phyloP scores from a whole-genome alignment of 2,888 invertebrate species.

The Hypolimnas misippus region DNA sequence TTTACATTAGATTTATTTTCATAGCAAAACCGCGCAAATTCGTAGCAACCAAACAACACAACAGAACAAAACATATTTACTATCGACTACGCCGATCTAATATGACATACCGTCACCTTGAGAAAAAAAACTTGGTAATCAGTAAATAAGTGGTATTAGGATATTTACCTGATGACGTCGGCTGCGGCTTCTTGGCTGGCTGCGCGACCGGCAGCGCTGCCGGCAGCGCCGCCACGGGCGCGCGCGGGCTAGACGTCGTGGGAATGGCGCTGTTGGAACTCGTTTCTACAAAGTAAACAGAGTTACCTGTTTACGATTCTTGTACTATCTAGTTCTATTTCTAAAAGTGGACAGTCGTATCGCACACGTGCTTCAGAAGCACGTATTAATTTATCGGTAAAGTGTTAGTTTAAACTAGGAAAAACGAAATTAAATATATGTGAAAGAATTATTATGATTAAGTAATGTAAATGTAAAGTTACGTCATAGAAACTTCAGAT shows the following conservation, averaged over 20 bases:
- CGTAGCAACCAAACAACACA: no score
- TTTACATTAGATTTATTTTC: no score
- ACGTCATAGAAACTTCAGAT: no score
- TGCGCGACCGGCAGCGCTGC: slow-evolving; percentile 42
- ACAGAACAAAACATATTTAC: no score
- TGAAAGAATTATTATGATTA: no score
- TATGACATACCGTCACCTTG: no score
- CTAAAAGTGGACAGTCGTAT: background rate
- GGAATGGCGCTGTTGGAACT: slow-evolving; percentile 45
- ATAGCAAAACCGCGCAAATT: no score
- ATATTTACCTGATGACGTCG: slow-evolving; percentile 73
- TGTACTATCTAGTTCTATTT: background rate
- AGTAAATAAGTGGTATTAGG: background rate
- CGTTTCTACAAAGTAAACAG: slow-evolving; percentile 36
- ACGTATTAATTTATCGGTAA: background rate
- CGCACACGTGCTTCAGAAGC: slow-evolving; percentile 2
- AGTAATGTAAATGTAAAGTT: no score
- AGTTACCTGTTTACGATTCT: background rate
- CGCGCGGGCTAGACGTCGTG: slow-evolving; percentile 39
- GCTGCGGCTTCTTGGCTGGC: slow-evolving; percentile 56
- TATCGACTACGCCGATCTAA: no score
- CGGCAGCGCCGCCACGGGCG: slow-evolving; percentile 39
- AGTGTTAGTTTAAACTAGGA: background rate
- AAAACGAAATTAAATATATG: no score
- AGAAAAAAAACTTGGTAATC: no score